Base-by-base conservation (phyloP, 2,888 invertebrate genomes). In the Spialia ferax region DNA sequence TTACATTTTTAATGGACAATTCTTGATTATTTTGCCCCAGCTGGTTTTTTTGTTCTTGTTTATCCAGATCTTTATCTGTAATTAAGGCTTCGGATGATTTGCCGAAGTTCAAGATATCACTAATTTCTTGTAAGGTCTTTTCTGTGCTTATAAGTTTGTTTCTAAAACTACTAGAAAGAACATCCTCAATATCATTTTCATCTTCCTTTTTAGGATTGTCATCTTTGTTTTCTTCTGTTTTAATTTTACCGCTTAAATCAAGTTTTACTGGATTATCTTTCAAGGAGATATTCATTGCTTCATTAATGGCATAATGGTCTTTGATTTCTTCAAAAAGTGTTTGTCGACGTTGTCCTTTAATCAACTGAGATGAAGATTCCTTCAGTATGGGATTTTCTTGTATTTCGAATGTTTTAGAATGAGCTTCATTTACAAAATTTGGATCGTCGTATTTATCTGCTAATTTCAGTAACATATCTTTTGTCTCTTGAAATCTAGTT, bases 401-500 rank as follows among this genome's bases (percentile, higher is more conserved):
- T 59, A 85, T 75, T 63, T 75, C 73, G 55, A 77, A 56, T 48
- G 66, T 70, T 10, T 20, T 45, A 1, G 66, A 55, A 32, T 57
- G 45, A 20, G 62, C 42, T 45, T 74, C 71, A 3, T 69, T 55
- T 11, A 61, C 35, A 23, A 69, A 29, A n/a, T 75, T 74, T 52
- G 80, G 79, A 45, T 86, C 78, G 2, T 93, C 91, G 66, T 84
- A 85, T 52, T 75, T 78, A 71, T 92, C 88, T 15, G 93, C 92
- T 77, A 93, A 76, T 73, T 85, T 83, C 1, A 77, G 71, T 3
- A 93, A 79, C 89, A 93, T 87, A n/a, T 87, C 84, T 71, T 88
- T 88, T 10, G 92, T 93, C 77, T 94, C 92, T 74, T 88, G 83
- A 73, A 75, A 93, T 73, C 92, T 82, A 1, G 86, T 89, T 75